Evolutionary conservation across 2,113 vertebrate species (phyloP), one percentile per base, ranked within the genome.

Genomic region (Girardinichthys multiradiatus): DNA sequence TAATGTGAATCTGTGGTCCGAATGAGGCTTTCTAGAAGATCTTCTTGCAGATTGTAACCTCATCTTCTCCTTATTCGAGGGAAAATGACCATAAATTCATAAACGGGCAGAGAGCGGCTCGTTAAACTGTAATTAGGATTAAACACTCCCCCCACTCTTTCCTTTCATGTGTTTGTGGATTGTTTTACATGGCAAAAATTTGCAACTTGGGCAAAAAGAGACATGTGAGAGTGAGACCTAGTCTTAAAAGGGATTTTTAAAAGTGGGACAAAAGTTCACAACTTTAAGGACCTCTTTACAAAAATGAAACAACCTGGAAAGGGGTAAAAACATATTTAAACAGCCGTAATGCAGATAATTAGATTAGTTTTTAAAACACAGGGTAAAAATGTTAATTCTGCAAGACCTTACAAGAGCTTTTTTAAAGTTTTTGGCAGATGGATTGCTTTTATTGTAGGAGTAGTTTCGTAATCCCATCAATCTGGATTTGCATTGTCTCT

Each of bases 41-140:
- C 37, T 5, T 17, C 31, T 27, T 28, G 26, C 62, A 39, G 24
- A 37, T 37, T 14, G 13, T 64, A 39, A 64, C 62, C 42, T 64
- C 14, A 64, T n/a, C 13, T 15, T 62, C 58, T 45, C 14, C 42
- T n/a, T 54, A 58, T 59, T 39, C 4, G 24, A 33, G 42, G 78
- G 39, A 79, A 77, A 51, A n/a, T 63, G 45, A 17, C 60, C 64
- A 68, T 83, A 77, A 80, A 89, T 90, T 84, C 57, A 84, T 81
- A 83, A 90, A 87, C 75, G 71, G 64, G 60, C 17, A 26, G 33
- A 70, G 80, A 90, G 64, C 63, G 68, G 60, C 71, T 87, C 64
- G 48, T 91, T 88, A 87, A 75, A 88, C 68, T 7, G 30, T 79
- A 85, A 90, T 93, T 83, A 85, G 64, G 81, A 71, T 48, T 77